Conservation (phyloP, 37 sponge, comb jelly and placozoan genomes). For the Cliona cf. orientalis region DNA sequence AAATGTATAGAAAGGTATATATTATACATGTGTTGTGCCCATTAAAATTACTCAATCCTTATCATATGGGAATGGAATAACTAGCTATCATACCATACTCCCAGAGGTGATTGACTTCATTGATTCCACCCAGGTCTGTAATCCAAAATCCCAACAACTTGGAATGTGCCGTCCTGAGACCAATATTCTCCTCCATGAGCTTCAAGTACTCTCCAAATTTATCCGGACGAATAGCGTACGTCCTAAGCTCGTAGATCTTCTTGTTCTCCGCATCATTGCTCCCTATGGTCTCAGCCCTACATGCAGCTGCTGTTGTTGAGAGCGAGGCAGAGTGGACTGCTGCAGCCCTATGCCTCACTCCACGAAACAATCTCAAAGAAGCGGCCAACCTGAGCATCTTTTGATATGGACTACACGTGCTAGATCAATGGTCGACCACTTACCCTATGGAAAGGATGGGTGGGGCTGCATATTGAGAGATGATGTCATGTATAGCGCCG, state of each 20-base stretch:
- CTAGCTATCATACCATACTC: slow-evolving; percentile 44
- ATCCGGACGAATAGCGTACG: slow-evolving; percentile 42
- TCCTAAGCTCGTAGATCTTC: slow-evolving; percentile 61
- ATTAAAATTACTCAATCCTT: neutral
- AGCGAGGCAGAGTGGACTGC: too few species aligned
- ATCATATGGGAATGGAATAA: neutral
- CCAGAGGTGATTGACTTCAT: slow-evolving; percentile 59
- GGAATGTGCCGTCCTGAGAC: slow-evolving; percentile 41
- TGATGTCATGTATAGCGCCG: too few species aligned
- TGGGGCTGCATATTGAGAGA: too few species aligned
- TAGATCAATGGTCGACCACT: too few species aligned
- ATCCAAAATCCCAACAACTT: slow-evolving; percentile 54
- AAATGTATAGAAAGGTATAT: neutral
- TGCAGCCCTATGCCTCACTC: too few species aligned
- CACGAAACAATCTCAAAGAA: too few species aligned
- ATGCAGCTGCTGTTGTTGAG: too few species aligned
- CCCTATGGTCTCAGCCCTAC: too few species aligned
- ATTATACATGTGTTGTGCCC: neutral
- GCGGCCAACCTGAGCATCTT: too few species aligned
- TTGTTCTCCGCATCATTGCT: too few species aligned
- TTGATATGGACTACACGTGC: too few species aligned
- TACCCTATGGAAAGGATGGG: too few species aligned
- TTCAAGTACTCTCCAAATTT: slow-evolving; percentile 31
- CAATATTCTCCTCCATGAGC: slow-evolving; percentile 20
- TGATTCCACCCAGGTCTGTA: slow-evolving; percentile 50